A percentile compares a stretch with the other conserved stretches of the same genome.
Conservation (phyloP, 2,113 vertebrate species). For the Tricholaema leucomelas region DNA sequence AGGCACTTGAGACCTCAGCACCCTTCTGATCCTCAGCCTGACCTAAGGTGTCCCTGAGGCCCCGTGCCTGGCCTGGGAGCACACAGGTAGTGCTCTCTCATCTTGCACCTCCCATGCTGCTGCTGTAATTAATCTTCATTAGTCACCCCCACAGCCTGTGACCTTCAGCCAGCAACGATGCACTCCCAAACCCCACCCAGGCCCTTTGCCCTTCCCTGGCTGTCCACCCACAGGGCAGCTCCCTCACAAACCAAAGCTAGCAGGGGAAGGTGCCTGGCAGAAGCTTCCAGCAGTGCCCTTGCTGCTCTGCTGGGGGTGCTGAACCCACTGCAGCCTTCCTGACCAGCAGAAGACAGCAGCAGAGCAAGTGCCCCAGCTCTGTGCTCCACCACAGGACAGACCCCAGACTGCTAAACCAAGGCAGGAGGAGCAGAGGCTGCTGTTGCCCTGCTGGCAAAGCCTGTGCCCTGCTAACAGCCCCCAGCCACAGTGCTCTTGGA, state of each 20-base stretch:
- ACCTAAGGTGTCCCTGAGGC: background rate
- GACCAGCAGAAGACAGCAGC: no score
- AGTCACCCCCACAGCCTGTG: background rate
- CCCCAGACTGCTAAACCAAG: background rate
- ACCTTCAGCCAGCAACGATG: background rate
- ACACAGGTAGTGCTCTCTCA: background rate
- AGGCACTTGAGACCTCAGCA: rapidly evolving
- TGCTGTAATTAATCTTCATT: conserved; percentile 11
- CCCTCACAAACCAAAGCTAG: background rate
- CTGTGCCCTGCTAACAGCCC: background rate
- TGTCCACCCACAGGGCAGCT: background rate
- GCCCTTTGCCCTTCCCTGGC: background rate
- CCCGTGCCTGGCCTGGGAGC: rapidly evolving
- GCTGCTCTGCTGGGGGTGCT: no score
- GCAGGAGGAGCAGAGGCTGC: background rate
- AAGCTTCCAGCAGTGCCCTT: background rate
- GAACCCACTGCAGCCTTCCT: no score
- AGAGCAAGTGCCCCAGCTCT: no score
- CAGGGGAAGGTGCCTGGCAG: background rate
- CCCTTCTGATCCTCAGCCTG: background rate
- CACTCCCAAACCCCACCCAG: background rate
- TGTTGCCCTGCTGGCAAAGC: background rate
- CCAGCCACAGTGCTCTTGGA: background rate
- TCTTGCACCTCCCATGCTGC: background rate
- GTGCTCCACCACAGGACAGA: no score